phyloP scores from a whole-genome alignment of 2,888 invertebrate genomes.

The Archips xylosteana region DNA sequence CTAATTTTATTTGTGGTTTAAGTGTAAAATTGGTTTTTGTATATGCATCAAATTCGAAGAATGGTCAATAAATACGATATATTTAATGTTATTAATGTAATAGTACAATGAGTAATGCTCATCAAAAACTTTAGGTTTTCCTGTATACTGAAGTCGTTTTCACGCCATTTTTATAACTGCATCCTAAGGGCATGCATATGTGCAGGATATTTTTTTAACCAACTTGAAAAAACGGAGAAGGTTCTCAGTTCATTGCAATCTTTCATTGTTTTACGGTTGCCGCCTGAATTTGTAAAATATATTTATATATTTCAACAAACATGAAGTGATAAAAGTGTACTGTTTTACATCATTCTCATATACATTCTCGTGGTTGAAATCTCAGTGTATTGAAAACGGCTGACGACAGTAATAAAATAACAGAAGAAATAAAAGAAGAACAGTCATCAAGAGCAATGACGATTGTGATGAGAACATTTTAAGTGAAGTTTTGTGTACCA shows the following conservation, averaged over 20 bases:
- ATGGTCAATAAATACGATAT: constrained; percentile 1
- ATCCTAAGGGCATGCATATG: not conserved
- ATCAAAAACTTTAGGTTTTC: not conserved
- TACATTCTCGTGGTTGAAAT: not conserved
- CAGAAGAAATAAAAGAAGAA: not conserved
- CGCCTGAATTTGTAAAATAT: not conserved
- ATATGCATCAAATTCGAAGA: not conserved
- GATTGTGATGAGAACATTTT: not conserved
- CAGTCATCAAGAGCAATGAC: not conserved
- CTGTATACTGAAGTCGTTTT: not conserved
- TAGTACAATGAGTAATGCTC: not conserved
- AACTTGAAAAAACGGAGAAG: too few relatives aligned
- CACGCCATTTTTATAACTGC: not conserved
- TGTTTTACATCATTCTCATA: too few relatives aligned
- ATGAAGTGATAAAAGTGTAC: not conserved
- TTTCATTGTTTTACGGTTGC: not conserved
- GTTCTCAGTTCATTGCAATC: too few relatives aligned
- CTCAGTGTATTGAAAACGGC: too few relatives aligned
- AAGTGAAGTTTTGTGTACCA: not conserved
- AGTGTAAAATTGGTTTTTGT: not conserved
- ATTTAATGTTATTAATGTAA: not conserved
- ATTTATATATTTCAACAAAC: not conserved
- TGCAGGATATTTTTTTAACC: not conserved
- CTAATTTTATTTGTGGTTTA: not conserved
- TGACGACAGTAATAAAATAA: not conserved